Evolutionary conservation across 1,140 invertebrate genomes (phyloP).

Genomic region (Drosophila seguyi): DNA sequence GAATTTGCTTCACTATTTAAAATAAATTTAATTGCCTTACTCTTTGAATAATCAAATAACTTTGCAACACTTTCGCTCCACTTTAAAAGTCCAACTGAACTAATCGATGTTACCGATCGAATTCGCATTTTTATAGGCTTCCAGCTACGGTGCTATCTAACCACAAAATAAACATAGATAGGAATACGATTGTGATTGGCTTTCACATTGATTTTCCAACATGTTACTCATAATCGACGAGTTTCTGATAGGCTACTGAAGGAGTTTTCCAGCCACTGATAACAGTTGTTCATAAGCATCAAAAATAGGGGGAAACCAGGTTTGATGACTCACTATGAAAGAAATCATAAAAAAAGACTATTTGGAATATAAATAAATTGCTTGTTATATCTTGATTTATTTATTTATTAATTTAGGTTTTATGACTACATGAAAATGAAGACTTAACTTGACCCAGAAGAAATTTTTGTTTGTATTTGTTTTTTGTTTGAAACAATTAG

Average conservation of each 20-base stretch:
- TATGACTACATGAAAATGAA: background rate
- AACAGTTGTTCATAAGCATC: slow-evolving; percentile 3
- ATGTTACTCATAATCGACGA: slow-evolving; percentile 8
- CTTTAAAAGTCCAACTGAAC: slow-evolving; percentile 7
- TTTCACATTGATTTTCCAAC: slow-evolving; percentile 10
- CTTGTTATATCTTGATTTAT: background rate
- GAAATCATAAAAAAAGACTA: background rate
- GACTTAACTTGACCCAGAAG: rapidly evolving
- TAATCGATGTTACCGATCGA: slow-evolving; percentile 1
- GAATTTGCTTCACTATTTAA: too few species aligned
- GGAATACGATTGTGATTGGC: slow-evolving; percentile 16
- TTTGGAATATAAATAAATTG: background rate
- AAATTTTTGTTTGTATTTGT: too few species aligned
- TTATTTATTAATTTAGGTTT: background rate
- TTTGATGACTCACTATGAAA: slow-evolving; percentile 14
- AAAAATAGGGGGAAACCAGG: background rate
- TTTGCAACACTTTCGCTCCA: background rate
- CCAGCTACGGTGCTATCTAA: background rate
- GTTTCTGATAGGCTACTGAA: slow-evolving; percentile 35
- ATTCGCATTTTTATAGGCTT: slow-evolving; percentile 10
- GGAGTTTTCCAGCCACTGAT: background rate
- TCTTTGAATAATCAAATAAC: background rate
- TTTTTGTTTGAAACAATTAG: too few species aligned
- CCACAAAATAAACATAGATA: slow-evolving; percentile 20
- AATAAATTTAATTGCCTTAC: background rate